Evolutionary conservation across 2,113 vertebrate species (phyloP).

Genomic region (Centropristis striata): DNA sequence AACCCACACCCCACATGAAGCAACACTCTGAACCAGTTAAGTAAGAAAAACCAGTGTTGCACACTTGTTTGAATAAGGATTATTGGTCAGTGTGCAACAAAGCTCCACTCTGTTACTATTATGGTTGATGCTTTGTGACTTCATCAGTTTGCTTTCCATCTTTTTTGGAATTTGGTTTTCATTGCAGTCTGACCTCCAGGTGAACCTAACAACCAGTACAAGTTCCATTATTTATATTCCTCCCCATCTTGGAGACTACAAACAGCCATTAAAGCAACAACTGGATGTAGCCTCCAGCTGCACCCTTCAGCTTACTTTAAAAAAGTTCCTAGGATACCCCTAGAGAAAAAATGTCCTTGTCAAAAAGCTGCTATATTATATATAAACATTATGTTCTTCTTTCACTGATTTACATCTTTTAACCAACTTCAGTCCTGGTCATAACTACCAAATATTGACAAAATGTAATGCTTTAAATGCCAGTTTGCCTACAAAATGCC

Average conservation of each 20-base stretch:
- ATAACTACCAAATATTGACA: too few relatives aligned
- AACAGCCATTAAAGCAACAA: not conserved
- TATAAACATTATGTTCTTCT: too few relatives aligned
- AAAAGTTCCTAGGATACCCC: too few relatives aligned
- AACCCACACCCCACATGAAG: not conserved
- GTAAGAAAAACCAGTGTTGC: slow-evolving; percentile 11
- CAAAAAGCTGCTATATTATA: too few relatives aligned
- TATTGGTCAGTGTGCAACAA: slow-evolving; percentile 11
- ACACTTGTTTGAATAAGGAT: slow-evolving; percentile 41
- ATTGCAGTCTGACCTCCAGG: slow-evolving; percentile 14
- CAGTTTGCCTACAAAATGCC: too few relatives aligned
- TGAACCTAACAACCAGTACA: slow-evolving; percentile 1
- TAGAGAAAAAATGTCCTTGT: too few relatives aligned
- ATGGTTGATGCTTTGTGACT: slow-evolving; percentile 13
- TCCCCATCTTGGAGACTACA: not conserved
- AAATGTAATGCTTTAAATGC: too few relatives aligned
- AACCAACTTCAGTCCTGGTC: too few relatives aligned
- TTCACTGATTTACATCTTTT: too few relatives aligned
- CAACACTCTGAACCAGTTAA: slow-evolving; percentile 36
- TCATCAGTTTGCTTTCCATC: slow-evolving; percentile 18
- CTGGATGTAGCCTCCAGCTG: not conserved
- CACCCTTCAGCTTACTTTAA: too few relatives aligned
- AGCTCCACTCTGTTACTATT: slow-evolving; percentile 5
- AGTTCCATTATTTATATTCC: not conserved
- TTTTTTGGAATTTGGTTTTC: slow-evolving; percentile 14